Evolutionary conservation across 2,797 vertebrate species (phyloP).

Genomic region (Sardinella longiceps): DNA sequence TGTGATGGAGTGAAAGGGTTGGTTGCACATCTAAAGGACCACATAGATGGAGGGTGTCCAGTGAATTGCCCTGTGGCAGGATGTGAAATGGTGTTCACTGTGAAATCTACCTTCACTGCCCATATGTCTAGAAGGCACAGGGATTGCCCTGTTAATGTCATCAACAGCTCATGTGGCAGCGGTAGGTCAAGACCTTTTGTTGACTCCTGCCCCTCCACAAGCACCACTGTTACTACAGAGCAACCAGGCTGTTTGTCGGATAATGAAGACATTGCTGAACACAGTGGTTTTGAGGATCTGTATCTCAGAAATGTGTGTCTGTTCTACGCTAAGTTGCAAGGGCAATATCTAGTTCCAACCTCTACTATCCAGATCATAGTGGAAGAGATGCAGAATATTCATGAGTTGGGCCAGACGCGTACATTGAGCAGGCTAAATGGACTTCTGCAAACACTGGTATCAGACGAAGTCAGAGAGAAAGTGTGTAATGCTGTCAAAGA

Average conservation of each 20-base stretch:
- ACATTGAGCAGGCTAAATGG: neutral
- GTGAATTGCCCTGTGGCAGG: no score
- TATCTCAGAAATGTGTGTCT: constrained; percentile 6
- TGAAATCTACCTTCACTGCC: constrained; percentile 7
- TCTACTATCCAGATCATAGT: no score
- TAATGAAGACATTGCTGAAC: neutral
- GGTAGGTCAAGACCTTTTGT: neutral
- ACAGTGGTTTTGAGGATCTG: neutral
- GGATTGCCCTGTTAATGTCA: no score
- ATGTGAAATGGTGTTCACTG: neutral
- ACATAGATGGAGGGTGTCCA: no score
- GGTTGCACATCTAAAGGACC: no score
- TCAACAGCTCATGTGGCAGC: no score
- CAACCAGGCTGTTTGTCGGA: neutral
- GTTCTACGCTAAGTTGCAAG: no score
- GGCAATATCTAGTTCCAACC: no score
- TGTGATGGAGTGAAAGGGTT: no score
- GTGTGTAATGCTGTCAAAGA: neutral
- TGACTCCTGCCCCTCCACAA: neutral
- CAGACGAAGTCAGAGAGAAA: neutral
- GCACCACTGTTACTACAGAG: neutral
- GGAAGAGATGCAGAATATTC: no score
- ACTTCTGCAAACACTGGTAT: neutral
- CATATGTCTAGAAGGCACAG: neutral
- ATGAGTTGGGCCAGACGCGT: neutral